Base-by-base conservation (phyloP, 2,888 invertebrate species). In the Sinotaia quadrata region DNA sequence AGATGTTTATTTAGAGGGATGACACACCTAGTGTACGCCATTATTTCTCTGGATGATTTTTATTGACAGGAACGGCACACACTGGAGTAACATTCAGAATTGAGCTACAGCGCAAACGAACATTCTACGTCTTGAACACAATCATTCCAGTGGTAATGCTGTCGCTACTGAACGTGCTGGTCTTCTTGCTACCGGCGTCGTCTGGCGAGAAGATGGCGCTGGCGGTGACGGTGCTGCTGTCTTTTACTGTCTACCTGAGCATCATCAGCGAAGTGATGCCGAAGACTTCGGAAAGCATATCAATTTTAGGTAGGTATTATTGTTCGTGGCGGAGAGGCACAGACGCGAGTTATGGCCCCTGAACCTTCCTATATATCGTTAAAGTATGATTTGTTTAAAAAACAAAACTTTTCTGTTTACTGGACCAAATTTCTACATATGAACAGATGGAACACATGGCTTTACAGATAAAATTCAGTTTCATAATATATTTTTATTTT, bases 241-340 rank as follows among this genome's bases (percentile, higher is more conserved):
- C 80, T 8, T 80, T 79, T 68, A 80, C 80, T 3, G 78, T 80
- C 33, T 80, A 79, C 67, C 75, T 80, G 67, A 78, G 78, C 69
- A 78, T 80, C 51, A 78, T 80, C 47, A 79, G 78, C 57, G 80
- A 80, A 52, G 77, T 80, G 57, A 80, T 80, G 80, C 80, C 80
- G 8, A 80, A 78, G 52, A 80, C 80, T 2, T 80, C 80, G 5
- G 78, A 79, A 67, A 80, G 80, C 47, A 76, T 80, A 4, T 80
- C 80, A 47, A 80, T 80, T 29, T 58, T 80, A 59, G 80, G 80
- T 80, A 34, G 63, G 73, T 69, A 0, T 15, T 0, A 21, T n/a
- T n/a, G n/a, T n/a, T n/a, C n/a, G n/a, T n/a, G n/a, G n/a, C n/a
- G n/a, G n/a, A n/a, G n/a, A n/a, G n/a, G n/a, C n/a, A n/a, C n/a